These are phyloP conservation scores for Linnaemya vulpina DNA, from an alignment of 2,888 invertebrate species.

Conservation along the genomic window DNA sequence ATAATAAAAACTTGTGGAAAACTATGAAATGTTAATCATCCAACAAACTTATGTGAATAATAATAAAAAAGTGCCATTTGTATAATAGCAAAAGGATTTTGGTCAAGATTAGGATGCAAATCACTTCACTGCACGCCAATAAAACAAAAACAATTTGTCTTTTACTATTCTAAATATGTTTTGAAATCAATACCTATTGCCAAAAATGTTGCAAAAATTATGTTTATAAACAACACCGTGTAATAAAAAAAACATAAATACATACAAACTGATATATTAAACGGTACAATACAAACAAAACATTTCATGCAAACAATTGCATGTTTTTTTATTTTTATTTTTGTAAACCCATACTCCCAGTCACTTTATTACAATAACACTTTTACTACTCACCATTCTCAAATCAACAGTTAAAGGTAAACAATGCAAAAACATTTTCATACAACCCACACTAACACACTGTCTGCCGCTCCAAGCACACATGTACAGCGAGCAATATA, in stretches of 20 bases:
- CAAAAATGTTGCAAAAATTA: neutral
- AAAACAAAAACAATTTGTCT: too few species aligned
- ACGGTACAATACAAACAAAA: neutral
- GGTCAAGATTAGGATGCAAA: too few species aligned
- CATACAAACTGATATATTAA: conserved; percentile 13
- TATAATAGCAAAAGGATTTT: too few species aligned
- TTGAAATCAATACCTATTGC: neutral
- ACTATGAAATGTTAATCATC: too few species aligned
- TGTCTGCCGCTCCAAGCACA: neutral
- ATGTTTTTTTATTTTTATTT: too few species aligned
- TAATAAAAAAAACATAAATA: neutral
- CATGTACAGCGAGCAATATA: too few species aligned
- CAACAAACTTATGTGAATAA: too few species aligned
- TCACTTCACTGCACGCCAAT: too few species aligned
- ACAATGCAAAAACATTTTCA: neutral
- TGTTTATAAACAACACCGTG: neutral
- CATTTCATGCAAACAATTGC: neutral
- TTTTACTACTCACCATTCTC: neutral
- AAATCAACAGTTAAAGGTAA: conserved; percentile 1
- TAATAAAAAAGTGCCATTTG: too few species aligned
- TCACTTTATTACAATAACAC: conserved; percentile 2
- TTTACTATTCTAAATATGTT: too few species aligned
- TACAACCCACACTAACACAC: neutral
- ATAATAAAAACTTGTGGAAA: too few species aligned
- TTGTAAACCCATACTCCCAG: neutral